Conservation (phyloP, 2,888 invertebrate species). For the Aelia acuminata region DNA sequence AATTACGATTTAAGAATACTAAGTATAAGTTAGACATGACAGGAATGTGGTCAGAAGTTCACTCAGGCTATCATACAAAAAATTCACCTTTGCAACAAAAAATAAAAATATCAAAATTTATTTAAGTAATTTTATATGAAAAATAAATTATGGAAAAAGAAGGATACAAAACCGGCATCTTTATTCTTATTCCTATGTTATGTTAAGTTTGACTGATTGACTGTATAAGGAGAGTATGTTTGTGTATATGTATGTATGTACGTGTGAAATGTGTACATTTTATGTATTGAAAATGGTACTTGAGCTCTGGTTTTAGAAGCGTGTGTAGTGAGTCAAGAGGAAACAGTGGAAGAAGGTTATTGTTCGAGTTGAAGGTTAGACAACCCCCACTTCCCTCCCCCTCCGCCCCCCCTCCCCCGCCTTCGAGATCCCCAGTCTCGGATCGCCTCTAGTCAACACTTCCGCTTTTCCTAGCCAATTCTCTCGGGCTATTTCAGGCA, state of each 20-base stretch:
- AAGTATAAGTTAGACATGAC: too few species aligned
- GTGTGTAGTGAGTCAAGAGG: slow-evolving; percentile 51
- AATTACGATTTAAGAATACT: too few species aligned
- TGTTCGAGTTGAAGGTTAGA: slow-evolving; percentile 48
- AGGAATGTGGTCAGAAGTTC: too few species aligned
- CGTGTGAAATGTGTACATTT: neutral
- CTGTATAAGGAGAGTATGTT: too few species aligned
- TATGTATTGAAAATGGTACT: slow-evolving; percentile 9
- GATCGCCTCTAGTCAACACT: neutral
- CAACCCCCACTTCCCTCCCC: slow-evolving; percentile 64
- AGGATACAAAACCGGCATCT: too few species aligned
- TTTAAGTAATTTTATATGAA: too few species aligned
- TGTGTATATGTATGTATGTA: neutral
- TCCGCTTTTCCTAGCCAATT: slow-evolving; percentile 54
- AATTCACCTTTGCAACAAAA: too few species aligned
- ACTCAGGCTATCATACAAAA: too few species aligned
- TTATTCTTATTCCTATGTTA: too few species aligned
- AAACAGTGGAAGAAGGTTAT: slow-evolving; percentile 57
- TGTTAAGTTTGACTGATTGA: too few species aligned
- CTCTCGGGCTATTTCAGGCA: neutral
- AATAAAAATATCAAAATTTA: too few species aligned
- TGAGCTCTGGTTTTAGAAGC: slow-evolving; percentile 22
- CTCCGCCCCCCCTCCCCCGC: slow-evolving; percentile 62
- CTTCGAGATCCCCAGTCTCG: slow-evolving; percentile 50
- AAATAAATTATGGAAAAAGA: too few species aligned